Base-by-base conservation (phyloP, 92 coral and sea anemone genomes). In the Scolanthus callimorphus region DNA sequence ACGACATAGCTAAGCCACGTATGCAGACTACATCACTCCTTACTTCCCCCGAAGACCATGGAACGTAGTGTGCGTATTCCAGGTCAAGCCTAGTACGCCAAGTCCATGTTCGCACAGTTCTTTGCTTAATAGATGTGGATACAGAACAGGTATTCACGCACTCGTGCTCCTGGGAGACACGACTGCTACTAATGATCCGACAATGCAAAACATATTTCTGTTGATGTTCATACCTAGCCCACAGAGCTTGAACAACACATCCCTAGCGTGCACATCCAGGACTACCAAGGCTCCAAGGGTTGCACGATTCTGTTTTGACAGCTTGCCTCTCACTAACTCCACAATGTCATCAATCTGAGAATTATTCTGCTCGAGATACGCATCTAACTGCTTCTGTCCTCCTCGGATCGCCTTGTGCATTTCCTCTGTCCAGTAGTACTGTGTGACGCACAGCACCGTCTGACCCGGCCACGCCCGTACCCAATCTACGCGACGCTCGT, bases 401-500 rank as follows among this genome's bases (percentile, higher is more conserved):
- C 75, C 89, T 44, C 84, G 83, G 65, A 92, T 92, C 25, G 96
- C 84, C 66, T 79, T 81, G 56, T 91, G 97, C 25, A 91, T 79
- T 51, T 91, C 97, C 39, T 57, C 61, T n/a, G 97, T 91, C 97
- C 97, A 91, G 74, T 67, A 91, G 29, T 77, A 78, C 71, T 91
- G 97, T 15, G 90, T 79, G 1, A 87, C 96, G 56, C 97, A 91
- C 20, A 91, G 86, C 49, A 91, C 92, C 12, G 97, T 86, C 68
- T 91, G 97, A 27, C 97, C 97, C 17, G 95, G 95, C 97, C 97
- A 91, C 24, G 69, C 96, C 25, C 89, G 71, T 20, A 91, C 97
- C 97, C 97, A 91, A 20, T 68, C 49, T 24, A 88, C 97, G 24
- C 97, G 88, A 48, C 76, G 84, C 21, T 83, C 67, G 34, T 84